phyloP scores from a whole-genome alignment of 2,888 invertebrate species.

The Hoplodrina blanda region DNA sequence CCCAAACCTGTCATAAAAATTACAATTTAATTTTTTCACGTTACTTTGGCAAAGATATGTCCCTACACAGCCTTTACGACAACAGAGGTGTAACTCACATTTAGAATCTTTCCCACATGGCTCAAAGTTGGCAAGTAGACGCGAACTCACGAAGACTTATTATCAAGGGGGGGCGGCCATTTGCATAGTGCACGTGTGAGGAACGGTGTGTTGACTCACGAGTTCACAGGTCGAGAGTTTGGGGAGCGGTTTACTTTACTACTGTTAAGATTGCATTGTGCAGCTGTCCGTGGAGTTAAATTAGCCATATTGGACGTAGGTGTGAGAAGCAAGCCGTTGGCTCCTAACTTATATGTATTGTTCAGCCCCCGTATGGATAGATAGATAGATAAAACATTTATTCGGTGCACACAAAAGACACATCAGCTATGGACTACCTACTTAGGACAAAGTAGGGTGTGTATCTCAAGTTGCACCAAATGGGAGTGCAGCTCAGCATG shows the following conservation, averaged over 20 bases:
- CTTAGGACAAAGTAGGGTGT: too few relatives aligned
- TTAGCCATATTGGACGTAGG: constrained; percentile 22
- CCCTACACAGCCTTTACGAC: constrained; percentile 41
- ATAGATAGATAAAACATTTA: too few relatives aligned
- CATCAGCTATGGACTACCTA: too few relatives aligned
- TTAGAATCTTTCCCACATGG: constrained; percentile 46
- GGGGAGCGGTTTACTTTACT: constrained; percentile 51
- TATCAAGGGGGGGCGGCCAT: constrained; percentile 49
- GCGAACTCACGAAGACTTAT: constrained; percentile 51
- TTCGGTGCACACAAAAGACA: too few relatives aligned
- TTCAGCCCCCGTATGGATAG: not conserved
- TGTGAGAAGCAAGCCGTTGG: not conserved
- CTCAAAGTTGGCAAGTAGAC: constrained; percentile 52
- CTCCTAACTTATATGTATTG: not conserved
- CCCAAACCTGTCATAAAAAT: constrained; percentile 24
- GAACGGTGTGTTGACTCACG: constrained; percentile 32
- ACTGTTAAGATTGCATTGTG: constrained; percentile 46
- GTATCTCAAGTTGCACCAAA: too few relatives aligned
- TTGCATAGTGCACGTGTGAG: constrained; percentile 60
- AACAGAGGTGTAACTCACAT: constrained; percentile 42
- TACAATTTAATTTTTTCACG: constrained; percentile 31
- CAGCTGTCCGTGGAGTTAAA: constrained; percentile 41
- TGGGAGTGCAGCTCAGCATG: too few relatives aligned
- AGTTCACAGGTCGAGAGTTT: constrained; percentile 48
- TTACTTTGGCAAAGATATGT: constrained; percentile 22